phyloP scores from a whole-genome alignment of 2,888 invertebrate species.

The Drosophila fulvimacula region DNA sequence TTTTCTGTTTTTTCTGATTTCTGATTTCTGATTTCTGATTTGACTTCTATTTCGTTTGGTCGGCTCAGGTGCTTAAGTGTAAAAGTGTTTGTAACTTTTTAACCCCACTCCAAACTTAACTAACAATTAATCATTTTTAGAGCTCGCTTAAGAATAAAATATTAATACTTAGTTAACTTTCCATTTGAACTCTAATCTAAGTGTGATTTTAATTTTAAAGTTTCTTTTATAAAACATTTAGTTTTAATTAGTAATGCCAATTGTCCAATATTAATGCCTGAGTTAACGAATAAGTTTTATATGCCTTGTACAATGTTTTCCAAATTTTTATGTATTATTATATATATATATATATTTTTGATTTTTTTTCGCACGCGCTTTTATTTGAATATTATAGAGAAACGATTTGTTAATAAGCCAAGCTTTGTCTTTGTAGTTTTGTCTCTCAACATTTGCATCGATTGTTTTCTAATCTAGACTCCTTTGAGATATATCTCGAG shows the following conservation, averaged over 20 bases:
- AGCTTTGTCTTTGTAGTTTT: neutral
- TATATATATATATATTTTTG: neutral
- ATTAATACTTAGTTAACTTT: neutral
- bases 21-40: neutral
- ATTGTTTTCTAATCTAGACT: neutral
- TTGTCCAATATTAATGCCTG: neutral
- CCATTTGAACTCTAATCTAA: neutral
- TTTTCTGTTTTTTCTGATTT: neutral
- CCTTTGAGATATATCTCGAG: too few relatives aligned
- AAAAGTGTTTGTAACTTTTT: neutral
- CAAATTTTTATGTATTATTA: neutral
- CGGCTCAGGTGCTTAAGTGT: neutral
- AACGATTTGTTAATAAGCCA: neutral
- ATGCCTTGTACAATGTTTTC: neutral
- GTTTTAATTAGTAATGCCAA: neutral
- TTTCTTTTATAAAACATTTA: neutral
- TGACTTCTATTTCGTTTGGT: neutral
- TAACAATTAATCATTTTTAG: neutral
- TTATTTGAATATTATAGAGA: neutral
- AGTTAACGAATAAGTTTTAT: neutral
- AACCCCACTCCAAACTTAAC: neutral
- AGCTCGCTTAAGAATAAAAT: neutral
- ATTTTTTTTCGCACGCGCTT: neutral
- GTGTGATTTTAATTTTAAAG: too few relatives aligned
- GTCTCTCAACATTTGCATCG: neutral